phyloP scores from a whole-genome alignment of 2,113 vertebrate genomes.

The Felis catus region F.catus_Fca126_mat1.0 CM031413.1:149871501-149872000 shows the following conservation, averaged over 20 bases:
- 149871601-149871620: neutral
- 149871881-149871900: neutral
- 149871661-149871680: neutral
- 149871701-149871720: fast-evolving
- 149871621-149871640: neutral
- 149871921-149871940: neutral
- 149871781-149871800: neutral
- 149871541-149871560: neutral
- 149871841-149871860: too few species aligned
- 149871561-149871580: neutral
- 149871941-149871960: neutral
- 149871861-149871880: fast-evolving
- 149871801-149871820: neutral
- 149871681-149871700: neutral
- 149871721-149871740: neutral
- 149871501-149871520: neutral
- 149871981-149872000: conserved; percentile 18
- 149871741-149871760: neutral
- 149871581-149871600: neutral
- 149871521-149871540: neutral
- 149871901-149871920: fast-evolving
- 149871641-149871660: neutral
- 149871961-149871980: conserved; percentile 40
- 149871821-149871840: fast-evolving
- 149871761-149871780: neutral